Conservation (phyloP, 2,888 invertebrate species). For the Nomada fabriciana region DNA sequence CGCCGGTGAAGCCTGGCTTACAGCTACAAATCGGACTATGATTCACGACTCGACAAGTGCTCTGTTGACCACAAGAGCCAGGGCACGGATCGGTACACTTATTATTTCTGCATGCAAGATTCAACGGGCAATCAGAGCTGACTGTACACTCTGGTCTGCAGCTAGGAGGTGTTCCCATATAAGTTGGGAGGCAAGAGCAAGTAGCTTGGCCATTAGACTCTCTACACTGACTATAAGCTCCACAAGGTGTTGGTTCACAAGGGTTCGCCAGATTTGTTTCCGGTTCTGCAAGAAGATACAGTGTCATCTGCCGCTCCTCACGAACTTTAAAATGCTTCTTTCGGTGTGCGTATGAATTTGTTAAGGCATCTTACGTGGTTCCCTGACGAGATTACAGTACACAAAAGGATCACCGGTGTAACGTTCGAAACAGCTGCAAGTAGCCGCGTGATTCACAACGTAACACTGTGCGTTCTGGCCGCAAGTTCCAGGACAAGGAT, state of each 20-base stretch:
- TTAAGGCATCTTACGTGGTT: conserved; percentile 88
- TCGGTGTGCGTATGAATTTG: background rate
- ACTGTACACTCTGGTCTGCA: conserved; percentile 89
- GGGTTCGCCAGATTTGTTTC: conserved; percentile 77
- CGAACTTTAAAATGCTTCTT: background rate
- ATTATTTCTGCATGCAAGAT: conserved; percentile 89
- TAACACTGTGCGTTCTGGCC: conserved; percentile 86
- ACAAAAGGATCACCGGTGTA: conserved; percentile 86
- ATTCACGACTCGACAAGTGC: conserved; percentile 87
- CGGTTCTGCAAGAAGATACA: conserved; percentile 47
- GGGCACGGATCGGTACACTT: conserved; percentile 87
- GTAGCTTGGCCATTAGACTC: conserved; percentile 88
- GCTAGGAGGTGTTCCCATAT: conserved; percentile 88
- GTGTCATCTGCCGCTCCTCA: background rate
- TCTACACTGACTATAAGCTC: conserved; percentile 88
- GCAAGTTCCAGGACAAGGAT: conserved; percentile 91
- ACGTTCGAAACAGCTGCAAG: conserved; percentile 83
- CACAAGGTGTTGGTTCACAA: conserved; percentile 89
- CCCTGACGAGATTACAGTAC: conserved; percentile 85
- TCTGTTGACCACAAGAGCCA: conserved; percentile 87
- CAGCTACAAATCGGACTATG: conserved; percentile 89
- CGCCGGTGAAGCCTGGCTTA: conserved; percentile 87
- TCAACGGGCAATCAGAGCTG: conserved; percentile 88
- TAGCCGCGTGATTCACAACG: conserved; percentile 84
- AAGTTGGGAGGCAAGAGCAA: conserved; percentile 88